Evolutionary conservation across 2,113 vertebrate species (phyloP).

Genomic region (Phodopus roborovskii): DNA sequence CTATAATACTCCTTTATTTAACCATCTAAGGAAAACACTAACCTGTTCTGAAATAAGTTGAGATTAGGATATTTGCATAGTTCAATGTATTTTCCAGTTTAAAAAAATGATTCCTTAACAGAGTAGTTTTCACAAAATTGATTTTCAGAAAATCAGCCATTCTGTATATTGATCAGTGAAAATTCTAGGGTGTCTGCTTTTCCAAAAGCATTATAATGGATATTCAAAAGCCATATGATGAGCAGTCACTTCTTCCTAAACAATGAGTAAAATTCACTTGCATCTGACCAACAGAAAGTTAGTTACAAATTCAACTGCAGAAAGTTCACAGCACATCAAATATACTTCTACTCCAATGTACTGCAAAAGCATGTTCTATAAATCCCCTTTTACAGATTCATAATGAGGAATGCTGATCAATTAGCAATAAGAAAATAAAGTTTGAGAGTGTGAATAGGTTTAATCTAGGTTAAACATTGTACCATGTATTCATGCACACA

Average conservation of each 20-base stretch:
- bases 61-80: not conserved
- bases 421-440: not conserved
- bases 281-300: not conserved
- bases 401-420: not conserved
- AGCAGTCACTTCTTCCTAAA: conserved; percentile 25
- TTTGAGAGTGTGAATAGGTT: not conserved
- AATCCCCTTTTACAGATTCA: not conserved
- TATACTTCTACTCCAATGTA: not conserved
- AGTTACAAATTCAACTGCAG: not conserved
- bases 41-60: not conserved
- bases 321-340: not conserved
- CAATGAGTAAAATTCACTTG: not conserved
- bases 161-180: not conserved
- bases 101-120: not conserved
- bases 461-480: not conserved
- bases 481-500: not conserved
- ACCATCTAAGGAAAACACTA: not conserved
- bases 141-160: not conserved
- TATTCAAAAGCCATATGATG: not conserved
- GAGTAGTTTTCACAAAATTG: conserved; percentile 10
- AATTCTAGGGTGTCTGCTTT: conserved; percentile 22
- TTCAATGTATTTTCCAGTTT: not conserved
- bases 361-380: not conserved
- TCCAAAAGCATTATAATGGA: not conserved
- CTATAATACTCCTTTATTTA: not conserved